Conservation (phyloP, 2,888 invertebrate genomes). For the Xiphydria camelus region DNA sequence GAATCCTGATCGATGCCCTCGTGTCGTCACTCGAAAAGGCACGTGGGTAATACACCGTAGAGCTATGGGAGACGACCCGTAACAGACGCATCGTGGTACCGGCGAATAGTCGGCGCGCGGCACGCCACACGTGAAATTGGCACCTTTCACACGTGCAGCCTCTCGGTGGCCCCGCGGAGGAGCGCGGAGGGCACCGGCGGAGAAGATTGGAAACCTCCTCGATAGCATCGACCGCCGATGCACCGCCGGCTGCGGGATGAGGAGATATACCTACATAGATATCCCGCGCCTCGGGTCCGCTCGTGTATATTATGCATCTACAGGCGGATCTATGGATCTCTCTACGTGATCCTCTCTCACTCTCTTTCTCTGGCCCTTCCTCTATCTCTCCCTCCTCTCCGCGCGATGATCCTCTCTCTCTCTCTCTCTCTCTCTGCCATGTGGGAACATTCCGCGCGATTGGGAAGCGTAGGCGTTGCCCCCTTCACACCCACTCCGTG, state of each 20-base stretch:
- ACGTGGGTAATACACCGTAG: no score
- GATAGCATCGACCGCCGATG: conserved; percentile 21
- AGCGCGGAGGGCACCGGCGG: conserved; percentile 1
- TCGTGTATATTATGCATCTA: conserved; percentile 11
- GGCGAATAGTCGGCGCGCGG: no score
- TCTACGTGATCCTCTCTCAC: conserved; percentile 5
- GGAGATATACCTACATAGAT: conserved; percentile 19
- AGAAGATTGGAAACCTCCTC: not conserved
- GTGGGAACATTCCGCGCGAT: conserved; percentile 38
- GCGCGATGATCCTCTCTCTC: conserved; percentile 18
- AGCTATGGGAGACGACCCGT: no score
- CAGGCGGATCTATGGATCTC: not conserved
- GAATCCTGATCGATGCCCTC: no score
- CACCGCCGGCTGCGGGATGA: conserved; percentile 14
- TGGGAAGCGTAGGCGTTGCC: conserved; percentile 35
- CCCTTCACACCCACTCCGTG: conserved; percentile 26
- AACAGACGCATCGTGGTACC: conserved; percentile 1
- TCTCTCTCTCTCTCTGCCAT: conserved; percentile 21
- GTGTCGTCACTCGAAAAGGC: no score
- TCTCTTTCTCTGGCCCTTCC: not conserved
- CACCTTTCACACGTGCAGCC: conserved; percentile 34
- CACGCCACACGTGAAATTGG: no score
- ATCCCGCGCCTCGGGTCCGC: conserved; percentile 22
- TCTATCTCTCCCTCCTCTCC: conserved; percentile 11
- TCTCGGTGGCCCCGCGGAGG: no score